Base-by-base conservation (phyloP, 2,797 vertebrate species). In the Aplochiton taeniatus region DNA sequence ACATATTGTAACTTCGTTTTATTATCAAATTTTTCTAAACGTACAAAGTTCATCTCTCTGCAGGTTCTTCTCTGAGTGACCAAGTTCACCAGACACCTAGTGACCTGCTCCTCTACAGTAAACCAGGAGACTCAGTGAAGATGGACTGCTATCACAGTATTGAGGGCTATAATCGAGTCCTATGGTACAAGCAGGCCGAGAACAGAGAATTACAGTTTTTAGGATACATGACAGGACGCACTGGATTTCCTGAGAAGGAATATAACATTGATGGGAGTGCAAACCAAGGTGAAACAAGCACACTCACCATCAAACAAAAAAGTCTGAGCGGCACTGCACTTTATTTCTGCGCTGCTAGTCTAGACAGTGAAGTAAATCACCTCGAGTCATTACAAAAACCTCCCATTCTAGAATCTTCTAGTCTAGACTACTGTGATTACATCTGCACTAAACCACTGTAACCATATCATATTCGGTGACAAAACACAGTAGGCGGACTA, bases 321-420 rank as follows among this genome's bases (percentile, higher is more conserved):
- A 44, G 1, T 1, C 0, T 14, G 64, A 61, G 43, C 50, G 78
- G 78, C 68, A 87, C 67, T 66, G 80, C 79, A 0, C 50, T 88
- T 0, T 90, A 89, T 60, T 88, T 75, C 74, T 89, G 85, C 80
- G 88, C 82, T 16, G 83, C 77, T 55, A 61, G 60, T 0, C n/a
- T 49, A 19, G 84, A 88, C 87, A 78, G 75, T 79, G 65, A 0
- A 18, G 8, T 8, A 67, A 0, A 17, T 68, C 57, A 10, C 63
- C 65, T 53, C 17, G 53, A 5, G 44, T 66, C 66, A 57, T 4
- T 42, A 74, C 80, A 83, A 79, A 83, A 87, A 87, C 70, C 8
- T 68, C 16, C 19, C n/a, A 9, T 43, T 42, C 13, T 13, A 0
- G 3, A 4, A 10, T 9, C 12, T 1, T 67, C 5, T 45, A 8